phyloP scores from a whole-genome alignment of 2,113 vertebrate species.

The Salminus brasiliensis region DNA sequence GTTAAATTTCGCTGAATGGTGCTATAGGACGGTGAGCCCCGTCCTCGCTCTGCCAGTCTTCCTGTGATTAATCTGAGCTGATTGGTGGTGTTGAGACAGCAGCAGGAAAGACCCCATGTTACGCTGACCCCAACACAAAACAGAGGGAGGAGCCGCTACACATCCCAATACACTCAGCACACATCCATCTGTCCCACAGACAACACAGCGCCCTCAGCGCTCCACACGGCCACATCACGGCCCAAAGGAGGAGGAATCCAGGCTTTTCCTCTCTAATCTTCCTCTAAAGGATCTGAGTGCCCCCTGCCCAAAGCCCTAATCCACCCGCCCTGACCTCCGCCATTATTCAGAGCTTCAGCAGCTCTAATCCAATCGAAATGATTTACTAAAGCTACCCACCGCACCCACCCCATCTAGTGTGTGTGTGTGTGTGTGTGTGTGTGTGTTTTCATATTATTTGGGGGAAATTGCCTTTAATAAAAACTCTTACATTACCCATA shows the following conservation, averaged over 20 bases:
- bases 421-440: neutral
- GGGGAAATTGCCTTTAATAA: too few species aligned
- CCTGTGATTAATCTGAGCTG: slow-evolving; percentile 10
- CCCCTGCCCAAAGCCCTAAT: slow-evolving; percentile 87
- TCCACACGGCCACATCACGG: slow-evolving; percentile 74
- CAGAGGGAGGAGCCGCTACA: slow-evolving; percentile 66
- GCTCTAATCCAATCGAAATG: slow-evolving; percentile 99
- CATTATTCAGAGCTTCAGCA: slow-evolving; percentile 90
- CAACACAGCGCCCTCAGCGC: slow-evolving; percentile 71
- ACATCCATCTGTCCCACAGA: slow-evolving; percentile 69
- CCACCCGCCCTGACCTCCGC: slow-evolving; percentile 89
- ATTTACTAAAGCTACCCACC: slow-evolving; percentile 83
- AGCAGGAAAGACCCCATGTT: slow-evolving; percentile 56
- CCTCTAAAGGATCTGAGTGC: slow-evolving; percentile 73
- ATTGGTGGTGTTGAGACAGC: slow-evolving; percentile 55
- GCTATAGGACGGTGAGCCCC: too few species aligned
- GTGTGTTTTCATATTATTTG: slow-evolving; percentile 35
- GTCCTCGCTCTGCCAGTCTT: too few species aligned
- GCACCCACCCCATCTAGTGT: slow-evolving; percentile 52
- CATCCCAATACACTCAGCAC: slow-evolving; percentile 49
- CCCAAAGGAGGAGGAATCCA: slow-evolving; percentile 71
- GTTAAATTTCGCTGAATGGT: too few species aligned
- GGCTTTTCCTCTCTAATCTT: slow-evolving; percentile 72
- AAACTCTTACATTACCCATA: too few species aligned
- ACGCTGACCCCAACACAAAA: slow-evolving; percentile 56